Conservation (phyloP, 2,113 vertebrate species). For the Glaucidium brasilianum region DNA sequence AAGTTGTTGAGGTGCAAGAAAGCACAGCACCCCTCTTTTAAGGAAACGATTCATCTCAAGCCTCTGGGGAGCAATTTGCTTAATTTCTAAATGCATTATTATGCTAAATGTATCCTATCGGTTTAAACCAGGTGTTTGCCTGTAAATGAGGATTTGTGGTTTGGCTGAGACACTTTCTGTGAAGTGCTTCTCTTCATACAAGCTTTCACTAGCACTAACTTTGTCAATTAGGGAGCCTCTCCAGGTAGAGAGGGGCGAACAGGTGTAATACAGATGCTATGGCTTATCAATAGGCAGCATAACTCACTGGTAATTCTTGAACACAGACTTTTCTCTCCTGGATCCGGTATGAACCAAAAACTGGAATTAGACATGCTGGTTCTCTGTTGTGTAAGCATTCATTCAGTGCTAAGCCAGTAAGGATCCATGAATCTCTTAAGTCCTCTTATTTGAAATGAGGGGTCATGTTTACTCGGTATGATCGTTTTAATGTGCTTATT, state of each 20-base stretch:
- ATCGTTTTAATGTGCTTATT: slow-evolving; percentile 54
- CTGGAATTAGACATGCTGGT: not conserved
- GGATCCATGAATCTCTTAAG: not conserved
- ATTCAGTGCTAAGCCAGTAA: not conserved
- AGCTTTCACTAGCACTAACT: not conserved
- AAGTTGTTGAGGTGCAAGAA: not conserved
- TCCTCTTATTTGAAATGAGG: not conserved
- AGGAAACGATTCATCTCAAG: not conserved
- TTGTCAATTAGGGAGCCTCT: not conserved
- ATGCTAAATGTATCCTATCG: not conserved
- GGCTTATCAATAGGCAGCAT: not conserved
- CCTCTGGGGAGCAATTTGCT: not conserved
- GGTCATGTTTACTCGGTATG: not conserved
- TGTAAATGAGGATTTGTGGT: not conserved
- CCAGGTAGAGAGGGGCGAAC: not conserved
- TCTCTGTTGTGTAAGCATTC: not conserved
- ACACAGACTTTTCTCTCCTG: not conserved
- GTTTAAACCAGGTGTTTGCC: not conserved
- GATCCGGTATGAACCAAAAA: not conserved
- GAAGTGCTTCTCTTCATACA: not conserved
- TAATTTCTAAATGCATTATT: not conserved
- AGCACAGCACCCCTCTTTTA: not conserved
- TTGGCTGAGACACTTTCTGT: not conserved
- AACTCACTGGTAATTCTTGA: not conserved
- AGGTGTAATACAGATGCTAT: not conserved